phyloP scores from a whole-genome alignment of 1,140 invertebrate species.

The Leucophenga varia region DNA sequence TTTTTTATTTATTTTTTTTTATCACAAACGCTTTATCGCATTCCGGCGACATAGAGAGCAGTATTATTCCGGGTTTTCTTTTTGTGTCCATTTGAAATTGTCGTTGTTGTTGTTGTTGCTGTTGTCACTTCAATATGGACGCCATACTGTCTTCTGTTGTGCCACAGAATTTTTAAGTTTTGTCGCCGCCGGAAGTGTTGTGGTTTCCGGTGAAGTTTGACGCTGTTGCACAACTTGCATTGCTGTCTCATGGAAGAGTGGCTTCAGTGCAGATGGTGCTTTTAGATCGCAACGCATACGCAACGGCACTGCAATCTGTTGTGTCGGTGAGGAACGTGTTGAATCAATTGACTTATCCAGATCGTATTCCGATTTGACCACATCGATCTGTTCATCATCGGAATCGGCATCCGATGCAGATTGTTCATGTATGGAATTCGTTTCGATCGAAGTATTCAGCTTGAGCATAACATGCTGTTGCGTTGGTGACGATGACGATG shows the following conservation, averaged over 20 bases:
- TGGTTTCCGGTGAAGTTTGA: conserved; percentile 59
- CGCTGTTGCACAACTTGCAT: conserved; percentile 42
- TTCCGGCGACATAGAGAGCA: no score
- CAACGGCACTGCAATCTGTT: conserved; percentile 22
- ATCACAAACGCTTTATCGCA: no score
- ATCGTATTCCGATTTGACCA: conserved; percentile 73
- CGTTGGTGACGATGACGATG: conserved; percentile 50
- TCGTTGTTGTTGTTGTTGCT: conserved; percentile 2
- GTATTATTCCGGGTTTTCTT: no score
- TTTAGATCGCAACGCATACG: conserved; percentile 62
- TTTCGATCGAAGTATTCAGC: conserved; percentile 60
- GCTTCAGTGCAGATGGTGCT: conserved; percentile 60
- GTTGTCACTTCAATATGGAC: conserved; percentile 66
- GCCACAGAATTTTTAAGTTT: conserved; percentile 58
- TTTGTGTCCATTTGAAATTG: background rate
- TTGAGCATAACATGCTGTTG: conserved; percentile 57
- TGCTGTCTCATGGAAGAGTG: conserved; percentile 48
- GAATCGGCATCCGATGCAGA: conserved; percentile 65
- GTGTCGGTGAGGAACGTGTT: conserved; percentile 35
- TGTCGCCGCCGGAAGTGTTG: conserved; percentile 58
- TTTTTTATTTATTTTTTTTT: no score
- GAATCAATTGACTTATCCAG: conserved; percentile 49
- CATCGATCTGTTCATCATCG: conserved; percentile 70
- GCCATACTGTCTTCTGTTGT: conserved; percentile 70
- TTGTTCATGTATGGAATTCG: conserved; percentile 65